Conservation (phyloP, 64 coral and sea anemone species). For the Dendronephthya gigantea region DNA sequence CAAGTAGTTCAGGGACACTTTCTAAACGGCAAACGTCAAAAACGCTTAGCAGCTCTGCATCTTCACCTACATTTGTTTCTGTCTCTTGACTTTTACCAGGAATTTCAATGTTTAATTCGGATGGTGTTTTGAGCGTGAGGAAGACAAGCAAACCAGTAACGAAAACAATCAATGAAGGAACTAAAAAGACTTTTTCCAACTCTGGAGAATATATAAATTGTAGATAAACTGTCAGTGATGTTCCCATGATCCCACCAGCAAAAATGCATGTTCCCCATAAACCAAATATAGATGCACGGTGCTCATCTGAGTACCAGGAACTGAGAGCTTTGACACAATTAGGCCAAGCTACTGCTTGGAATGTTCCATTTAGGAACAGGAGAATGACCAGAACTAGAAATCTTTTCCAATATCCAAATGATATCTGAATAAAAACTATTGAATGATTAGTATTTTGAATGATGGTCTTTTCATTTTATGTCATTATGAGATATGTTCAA, state of each 20-base stretch:
- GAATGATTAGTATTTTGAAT: background rate
- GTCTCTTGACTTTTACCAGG: slow-evolving; percentile 18
- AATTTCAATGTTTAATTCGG: slow-evolving; percentile 51
- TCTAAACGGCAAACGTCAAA: slow-evolving; percentile 9
- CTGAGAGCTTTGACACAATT: slow-evolving; percentile 85
- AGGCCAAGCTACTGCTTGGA: slow-evolving; percentile 90
- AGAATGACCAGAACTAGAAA: slow-evolving; percentile 53
- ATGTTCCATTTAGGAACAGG: slow-evolving; percentile 89
- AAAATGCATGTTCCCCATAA: slow-evolving; percentile 97
- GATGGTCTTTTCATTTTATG: no score
- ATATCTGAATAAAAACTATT: slow-evolving; percentile 31
- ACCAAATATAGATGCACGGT: slow-evolving; percentile 84
- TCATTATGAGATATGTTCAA: no score
- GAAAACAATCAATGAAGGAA: slow-evolving; percentile 65
- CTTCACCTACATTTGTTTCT: background rate
- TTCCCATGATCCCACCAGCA: slow-evolving; percentile 84
- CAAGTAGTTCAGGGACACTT: slow-evolving; percentile 76
- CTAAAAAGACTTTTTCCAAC: slow-evolving; percentile 57
- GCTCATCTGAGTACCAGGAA: slow-evolving; percentile 65
- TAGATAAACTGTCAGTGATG: slow-evolving; percentile 75
- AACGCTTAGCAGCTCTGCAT: background rate
- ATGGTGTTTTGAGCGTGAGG: slow-evolving; percentile 55
- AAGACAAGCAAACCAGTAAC: slow-evolving; percentile 54
- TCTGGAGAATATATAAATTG: slow-evolving; percentile 53
- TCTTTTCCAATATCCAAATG: slow-evolving; percentile 79